Base-by-base conservation (phyloP, 2,113 vertebrate genomes). In the Oenanthe melanoleuca region DNA sequence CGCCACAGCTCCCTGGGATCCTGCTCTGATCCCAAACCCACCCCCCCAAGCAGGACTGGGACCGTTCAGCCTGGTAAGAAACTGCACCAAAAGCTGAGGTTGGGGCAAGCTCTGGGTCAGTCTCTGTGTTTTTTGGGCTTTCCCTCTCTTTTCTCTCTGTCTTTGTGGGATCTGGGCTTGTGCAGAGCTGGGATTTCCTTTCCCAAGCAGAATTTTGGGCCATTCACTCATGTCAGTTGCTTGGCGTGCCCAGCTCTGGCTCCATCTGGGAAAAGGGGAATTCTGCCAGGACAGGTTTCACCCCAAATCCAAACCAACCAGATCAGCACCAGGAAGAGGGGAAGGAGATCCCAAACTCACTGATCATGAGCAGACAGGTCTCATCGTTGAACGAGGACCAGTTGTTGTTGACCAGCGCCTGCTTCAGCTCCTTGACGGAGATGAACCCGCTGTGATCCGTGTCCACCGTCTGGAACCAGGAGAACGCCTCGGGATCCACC, bases 361-460 rank as follows among this genome's bases (percentile, higher is more conserved):
- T 99, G 90, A 99, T 98, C 99, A 99, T 99, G 98, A 99, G 98
- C 72, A 98, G 96, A 92, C 99, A 99, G 6, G 99, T 99, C 96
- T 99, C 99, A 0, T 99, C 99, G 8, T 98, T 99, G 97, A 99
- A 99, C 2, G 98, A 59, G 1, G 99, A 98, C 98, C 98, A 99
- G 97, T 99, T 99, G 96, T 98, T 98, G 97, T 99, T 99, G 95
- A 99, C 97, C 14, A 99, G 98, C 0, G 99, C 99, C 96, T 99
- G 99, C 86, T 98, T 99, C 74, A 99, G 98, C 97, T 99, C 99
- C 95, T 98, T 99, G 28, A 96, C 81, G 9, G 98, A 98, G 97
- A 99, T 99, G 96, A 94, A 99, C 71, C 99, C 99, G 8, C 99
- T 99, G 96, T 42, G 98, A 95, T 99, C 99, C 0, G 96, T 75